Conservation (phyloP, 2,113 vertebrate genomes). For the Chaetura pelagica region DNA sequence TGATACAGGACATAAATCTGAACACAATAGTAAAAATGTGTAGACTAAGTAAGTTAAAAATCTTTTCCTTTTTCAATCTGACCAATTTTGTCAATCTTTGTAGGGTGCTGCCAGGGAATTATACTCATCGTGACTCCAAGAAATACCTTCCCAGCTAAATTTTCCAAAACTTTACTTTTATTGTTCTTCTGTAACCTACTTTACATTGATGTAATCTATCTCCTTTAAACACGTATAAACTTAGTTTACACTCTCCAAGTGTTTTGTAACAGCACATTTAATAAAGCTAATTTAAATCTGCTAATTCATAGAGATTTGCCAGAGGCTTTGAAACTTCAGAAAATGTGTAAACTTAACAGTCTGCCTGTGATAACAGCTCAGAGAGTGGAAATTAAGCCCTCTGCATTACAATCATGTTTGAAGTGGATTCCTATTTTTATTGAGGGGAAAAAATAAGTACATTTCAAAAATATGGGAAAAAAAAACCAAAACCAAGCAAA, state of each 20-base stretch:
- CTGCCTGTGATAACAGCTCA: constrained; percentile 73
- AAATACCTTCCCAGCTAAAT: constrained; percentile 47
- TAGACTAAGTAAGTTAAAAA: not conserved
- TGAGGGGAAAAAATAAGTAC: not conserved
- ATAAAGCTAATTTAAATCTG: constrained; percentile 79
- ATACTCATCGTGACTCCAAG: constrained; percentile 28
- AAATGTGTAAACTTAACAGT: constrained; percentile 75
- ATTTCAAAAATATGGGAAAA: not conserved
- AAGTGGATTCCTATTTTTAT: not conserved
- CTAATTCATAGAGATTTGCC: constrained; percentile 79
- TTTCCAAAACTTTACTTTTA: constrained; percentile 68
- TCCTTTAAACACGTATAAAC: constrained; percentile 73
- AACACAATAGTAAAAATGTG: not conserved
- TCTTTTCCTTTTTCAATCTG: not conserved
- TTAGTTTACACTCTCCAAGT: constrained; percentile 65
- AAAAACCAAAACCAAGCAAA: not conserved
- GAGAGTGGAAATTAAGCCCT: constrained; percentile 61
- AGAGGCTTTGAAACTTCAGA: constrained; percentile 72
- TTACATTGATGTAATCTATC: constrained; percentile 71
- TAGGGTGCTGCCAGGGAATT: constrained; percentile 19
- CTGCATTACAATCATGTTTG: constrained; percentile 37
- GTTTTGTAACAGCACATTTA: constrained; percentile 79
- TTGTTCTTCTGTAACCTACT: constrained; percentile 73
- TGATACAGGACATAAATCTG: not conserved
- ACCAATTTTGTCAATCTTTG: not conserved